Evolutionary conservation across 2,113 vertebrate species (phyloP), one percentile per base, ranked within the genome.

Genomic region (Phylloscopus whistleri): DNA sequence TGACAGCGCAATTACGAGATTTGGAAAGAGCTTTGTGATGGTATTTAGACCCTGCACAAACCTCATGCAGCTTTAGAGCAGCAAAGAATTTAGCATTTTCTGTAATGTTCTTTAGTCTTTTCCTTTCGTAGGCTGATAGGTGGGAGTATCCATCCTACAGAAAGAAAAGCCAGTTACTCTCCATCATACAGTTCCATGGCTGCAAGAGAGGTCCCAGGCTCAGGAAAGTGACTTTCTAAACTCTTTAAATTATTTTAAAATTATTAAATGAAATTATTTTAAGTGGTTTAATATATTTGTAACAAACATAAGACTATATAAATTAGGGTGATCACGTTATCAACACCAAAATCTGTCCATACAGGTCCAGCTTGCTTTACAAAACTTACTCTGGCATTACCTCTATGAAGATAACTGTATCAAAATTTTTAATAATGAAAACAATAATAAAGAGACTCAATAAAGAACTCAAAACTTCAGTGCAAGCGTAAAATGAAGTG

Each of bases 11-110:
- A 55, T 35, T 23, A 44, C 11, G 49, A 74, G 19, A 18, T 27
- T 7, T 14, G 56, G 46, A 91, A 84, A 44, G 26, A 19, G 14
- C 8, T 44, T 19, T 48, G 37, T 15, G n/a, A 24, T 13, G 20
- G 19, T 44, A 16, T 44, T 41, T 2, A 16, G 17, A 72, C 14
- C 11, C 20, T 8, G 5, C n/a, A 97, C 97, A 84, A 91, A 98
- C 98, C 98, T 98, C 89, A 16, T 97, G 95, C 43, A 98, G 91
- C 58, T 98, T 90, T 27, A 98, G 87, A 49, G 98, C 94, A 82
- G 98, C 97, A 58, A 98, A 98, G 94, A 98, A 98, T 15, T 98
- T 95, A 8, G 97, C 98, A 87, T 98, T 98, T 94, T 98, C 97
- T 73, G 96, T 96, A 30, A 98, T 98, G 87, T 98, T 98, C 93